Evolutionary conservation across 1,140 invertebrate genomes (phyloP).

Genomic region (Propsilocerus akamusi): DNA sequence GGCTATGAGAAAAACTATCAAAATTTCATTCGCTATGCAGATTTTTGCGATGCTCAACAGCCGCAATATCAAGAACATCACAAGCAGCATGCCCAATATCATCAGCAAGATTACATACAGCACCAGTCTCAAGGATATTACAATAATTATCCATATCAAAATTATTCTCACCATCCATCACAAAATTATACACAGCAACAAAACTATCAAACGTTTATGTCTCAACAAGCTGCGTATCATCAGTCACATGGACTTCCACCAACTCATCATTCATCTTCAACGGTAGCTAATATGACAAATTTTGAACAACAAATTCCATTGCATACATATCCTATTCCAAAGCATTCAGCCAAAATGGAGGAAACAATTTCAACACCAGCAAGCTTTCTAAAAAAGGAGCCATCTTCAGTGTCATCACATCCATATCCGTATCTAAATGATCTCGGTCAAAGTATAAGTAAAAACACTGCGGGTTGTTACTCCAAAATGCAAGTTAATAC

Average conservation of each 20-base stretch:
- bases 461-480: no score
- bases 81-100: conserved; percentile 4
- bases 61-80: conserved; percentile 20
- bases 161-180: conserved; percentile 7
- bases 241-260: conserved; percentile 16
- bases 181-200: background rate
- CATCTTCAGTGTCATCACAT: conserved; percentile 13
- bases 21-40: conserved; percentile 24
- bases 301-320: conserved; percentile 24
- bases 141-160: conserved; percentile 10
- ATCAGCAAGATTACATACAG: background rate
- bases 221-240: background rate
- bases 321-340: conserved; percentile 22
- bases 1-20: conserved; percentile 24
- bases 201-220: background rate
- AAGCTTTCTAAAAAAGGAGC: conserved; percentile 8
- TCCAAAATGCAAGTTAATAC: no score
- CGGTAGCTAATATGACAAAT: conserved; percentile 22
- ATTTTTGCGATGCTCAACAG: conserved; percentile 13
- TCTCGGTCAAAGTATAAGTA: no score
- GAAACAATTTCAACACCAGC: conserved; percentile 11
- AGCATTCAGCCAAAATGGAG: background rate
- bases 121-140: conserved; percentile 10
- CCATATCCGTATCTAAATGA: conserved; percentile 41
- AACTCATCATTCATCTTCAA: conserved; percentile 17